Base-by-base conservation (phyloP, 2,888 invertebrate genomes). In the Thymelicus acteon region DNA sequence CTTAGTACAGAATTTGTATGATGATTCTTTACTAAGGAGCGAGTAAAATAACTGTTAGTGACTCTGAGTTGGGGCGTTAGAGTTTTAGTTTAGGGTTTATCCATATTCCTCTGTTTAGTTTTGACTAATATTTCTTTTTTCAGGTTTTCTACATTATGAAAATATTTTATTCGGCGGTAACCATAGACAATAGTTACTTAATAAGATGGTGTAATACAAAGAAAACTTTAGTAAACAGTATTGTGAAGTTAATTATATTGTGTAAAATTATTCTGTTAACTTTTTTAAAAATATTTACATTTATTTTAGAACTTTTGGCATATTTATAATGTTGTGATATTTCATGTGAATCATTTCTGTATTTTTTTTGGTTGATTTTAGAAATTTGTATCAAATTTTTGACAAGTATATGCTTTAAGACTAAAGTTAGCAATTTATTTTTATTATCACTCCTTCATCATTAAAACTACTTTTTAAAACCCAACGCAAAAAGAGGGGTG, bases 241-340 rank as follows among this genome's bases (percentile, higher is more conserved):
- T 87, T 87, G 86, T 86, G 83, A 87, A 87, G 85, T 88, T 84
- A 89, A 74, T 74, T 57, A 81, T 85, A 80, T 84, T 81, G 82
- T 84, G 85, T 89, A 79, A 91, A 90, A 91, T 91, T 90, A 85
- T 82, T 80, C 86, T 83, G 91, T 91, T 82, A 82, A 86, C 81
- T 88, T 90, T 91, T 92, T 86, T 90, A 86, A 90, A 52, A 86
- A 85, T 86, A 88, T 91, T 87, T 91, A 90, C 90, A 87, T 86
- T 86, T 88, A 89, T 90, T 90, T 89, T 89, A 90, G 87, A 81
- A 83, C 77, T 89, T 90, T 90, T 91, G 91, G 90, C 87, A 85
- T 88, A 89, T 92, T 90, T 92, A 87, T 88, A 85, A 90, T 89
- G 85, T 88, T 86, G 87, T 90, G 85, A 89, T 91, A 89, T 91